Percentiles rank a stretch among this genome's conserved stretches.
These are phyloP conservation scores for Sterna hirundo DNA, from an alignment of 2,113 vertebrate genomes.

Conservation along the genomic window DNA sequence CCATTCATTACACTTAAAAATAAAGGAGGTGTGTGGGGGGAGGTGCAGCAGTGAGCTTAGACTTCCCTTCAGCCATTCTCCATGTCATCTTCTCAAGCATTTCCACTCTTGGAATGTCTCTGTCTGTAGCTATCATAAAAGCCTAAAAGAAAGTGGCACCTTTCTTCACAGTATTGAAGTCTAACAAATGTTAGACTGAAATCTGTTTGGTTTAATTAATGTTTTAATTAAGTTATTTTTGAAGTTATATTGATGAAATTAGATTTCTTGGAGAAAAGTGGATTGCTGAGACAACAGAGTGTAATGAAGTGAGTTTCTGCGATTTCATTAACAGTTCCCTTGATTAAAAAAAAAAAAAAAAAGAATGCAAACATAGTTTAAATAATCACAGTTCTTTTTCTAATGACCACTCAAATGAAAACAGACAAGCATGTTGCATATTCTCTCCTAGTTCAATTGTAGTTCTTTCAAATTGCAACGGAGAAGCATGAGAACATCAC, in stretches of 20 bases:
- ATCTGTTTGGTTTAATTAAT: conserved; percentile 9
- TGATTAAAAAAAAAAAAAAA: background rate
- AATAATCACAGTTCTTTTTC: background rate
- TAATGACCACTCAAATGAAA: background rate
- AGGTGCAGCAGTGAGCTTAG: background rate
- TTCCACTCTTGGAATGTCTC: background rate
- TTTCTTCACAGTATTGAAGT: background rate
- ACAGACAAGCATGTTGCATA: background rate
- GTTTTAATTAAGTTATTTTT: conserved; percentile 30
- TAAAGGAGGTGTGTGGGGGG: background rate
- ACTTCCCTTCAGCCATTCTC: background rate
- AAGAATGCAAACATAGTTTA: background rate
- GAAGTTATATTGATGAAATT: background rate
- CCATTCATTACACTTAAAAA: background rate
- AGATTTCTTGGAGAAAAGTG: background rate
- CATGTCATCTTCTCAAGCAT: background rate
- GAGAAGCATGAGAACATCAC: background rate
- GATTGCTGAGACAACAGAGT: background rate
- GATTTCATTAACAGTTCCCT: background rate
- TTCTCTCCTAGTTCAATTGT: background rate
- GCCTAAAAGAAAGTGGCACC: background rate
- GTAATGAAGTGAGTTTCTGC: background rate
- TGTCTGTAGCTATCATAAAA: background rate
- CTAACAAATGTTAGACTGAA: background rate
- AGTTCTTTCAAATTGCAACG: background rate